Base-by-base conservation (phyloP, 2,888 invertebrate species). In the Morpho achilles region DNA sequence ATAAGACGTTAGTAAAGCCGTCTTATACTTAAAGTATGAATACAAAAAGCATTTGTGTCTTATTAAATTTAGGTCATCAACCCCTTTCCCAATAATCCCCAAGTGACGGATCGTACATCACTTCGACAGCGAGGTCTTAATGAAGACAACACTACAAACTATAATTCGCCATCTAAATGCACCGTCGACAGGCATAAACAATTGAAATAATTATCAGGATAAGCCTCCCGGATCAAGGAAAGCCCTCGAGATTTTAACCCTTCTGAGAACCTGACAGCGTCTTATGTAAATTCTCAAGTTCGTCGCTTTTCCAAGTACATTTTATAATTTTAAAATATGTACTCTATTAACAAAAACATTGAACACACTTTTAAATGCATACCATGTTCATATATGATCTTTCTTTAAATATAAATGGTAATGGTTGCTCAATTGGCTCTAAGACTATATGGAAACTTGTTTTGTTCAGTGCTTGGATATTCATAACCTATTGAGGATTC, bases 171-270 rank as follows among this genome's bases (percentile, higher is more conserved):
- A 90, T 89, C 80, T 88, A 88, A 89, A 89, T 89, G 85, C 88
- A 86, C 77, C 80, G 88, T 84, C 84, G 89, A 88, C 88, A 87
- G 82, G 87, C 87, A 88, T 87, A 88, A 90, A 89, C 90, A 90
- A 88, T 90, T 88, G 88, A 90, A 89, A 90, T 90, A 90, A 90
- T 90, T 90, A 90, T 89, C 88, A 82, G 87, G 87, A 87, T 90
- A 89, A 90, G 84, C 85, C 79, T 72, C 75, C 77, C 71, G 87
- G 88, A 88, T 88, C 85, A 85, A 69, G 73, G 76, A 81, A 83
- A 84, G 82, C 87, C 88, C 89, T 83, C 74, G 87, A 86, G 88
- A 83, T 83, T 83, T 79, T 78, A 87, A 88, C 89, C 89, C 89
- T 88, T 90, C 86, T 76, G 75, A 80, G 80, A 74, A 76, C 72